Base-by-base conservation (phyloP, 2,113 vertebrate genomes). In the Rana temporaria region DNA sequence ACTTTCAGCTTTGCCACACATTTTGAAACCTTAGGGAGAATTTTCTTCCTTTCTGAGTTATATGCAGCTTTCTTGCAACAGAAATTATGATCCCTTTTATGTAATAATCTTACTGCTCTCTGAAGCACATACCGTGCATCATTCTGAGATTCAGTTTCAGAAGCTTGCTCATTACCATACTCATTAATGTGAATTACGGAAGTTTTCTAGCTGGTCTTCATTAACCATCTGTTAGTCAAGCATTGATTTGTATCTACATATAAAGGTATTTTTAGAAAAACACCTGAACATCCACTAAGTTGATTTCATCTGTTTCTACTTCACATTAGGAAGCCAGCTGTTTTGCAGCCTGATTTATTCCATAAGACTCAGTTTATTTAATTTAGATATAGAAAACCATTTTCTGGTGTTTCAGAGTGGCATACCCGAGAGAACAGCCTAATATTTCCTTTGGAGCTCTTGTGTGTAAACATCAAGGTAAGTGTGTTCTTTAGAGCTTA, bases 161-260 rank as follows among this genome's bases (percentile, higher is more conserved):
- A 89, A 86, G 80, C 82, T 86, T 84, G 20, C 83, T 92, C 88
- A 92, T 93, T 93, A 91, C 84, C 90, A 90, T 92, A 87, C 84
- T 90, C 90, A 90, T 94, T 93, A 92, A 81, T 86, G 86, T 92
- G 88, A 93, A 89, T 93, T 93, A 93, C 84, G 83, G 88, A 90
- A 91, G 87, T 89, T 91, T 90, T 84, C 89, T 89, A 88, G 70
- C 90, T 91, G 85, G 90, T 84, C 89, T 91, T 93, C 90, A 89
- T 92, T 94, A 93, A 89, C 91, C 89, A 93, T 92, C 91, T 94
- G 93, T 88, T 86, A 91, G 78, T 88, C 89, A 88, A 90, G 89
- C 82, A 86, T 84, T 92, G 89, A 92, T 92, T 91, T 94, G 88
- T 92, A 85, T 90, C 89, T 90, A 87, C 85, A 74, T 89, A 52